phyloP scores from a whole-genome alignment of 37 sponge, comb jelly and placozoan genomes.

The Petrosia ficiformis region DNA sequence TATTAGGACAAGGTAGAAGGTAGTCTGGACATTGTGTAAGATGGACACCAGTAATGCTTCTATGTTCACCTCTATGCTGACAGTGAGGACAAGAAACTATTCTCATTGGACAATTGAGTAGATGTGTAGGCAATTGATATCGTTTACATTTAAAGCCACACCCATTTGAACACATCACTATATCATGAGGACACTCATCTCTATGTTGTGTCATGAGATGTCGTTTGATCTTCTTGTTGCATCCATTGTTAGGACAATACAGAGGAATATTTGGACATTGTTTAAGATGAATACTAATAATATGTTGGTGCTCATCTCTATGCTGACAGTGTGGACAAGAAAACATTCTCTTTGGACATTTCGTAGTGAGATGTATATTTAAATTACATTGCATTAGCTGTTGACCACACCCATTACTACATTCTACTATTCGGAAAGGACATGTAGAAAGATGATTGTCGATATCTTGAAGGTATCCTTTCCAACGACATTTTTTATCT shows the following conservation, averaged over 20 bases:
- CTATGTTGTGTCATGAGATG: not conserved
- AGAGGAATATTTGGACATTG: not conserved
- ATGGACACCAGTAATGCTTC: too few relatives aligned
- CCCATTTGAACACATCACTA: not conserved
- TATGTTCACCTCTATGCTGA: too few relatives aligned
- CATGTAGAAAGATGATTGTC: conserved; percentile 13
- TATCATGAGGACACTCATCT: not conserved
- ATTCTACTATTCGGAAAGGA: not conserved
- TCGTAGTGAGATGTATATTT: not conserved
- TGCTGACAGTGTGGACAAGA: not conserved
- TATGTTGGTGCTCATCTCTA: not conserved
- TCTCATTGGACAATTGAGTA: not conserved
- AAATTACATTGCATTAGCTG: not conserved
- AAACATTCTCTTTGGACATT: not conserved
- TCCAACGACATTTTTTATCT: too few relatives aligned
- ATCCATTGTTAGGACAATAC: not conserved
- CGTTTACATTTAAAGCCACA: conserved; percentile 6
- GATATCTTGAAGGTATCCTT: too few relatives aligned
- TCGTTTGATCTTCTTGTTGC: not conserved
- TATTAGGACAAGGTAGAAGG: not conserved
- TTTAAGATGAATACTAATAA: not conserved
- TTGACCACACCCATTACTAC: not conserved
- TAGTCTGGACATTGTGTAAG: not conserved
- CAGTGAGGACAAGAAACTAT: conserved; percentile 12
- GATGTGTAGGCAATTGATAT: not conserved